Evolutionary conservation across 2,888 invertebrate genomes (phyloP).

Genomic region (Eupeodes luniger): DNA sequence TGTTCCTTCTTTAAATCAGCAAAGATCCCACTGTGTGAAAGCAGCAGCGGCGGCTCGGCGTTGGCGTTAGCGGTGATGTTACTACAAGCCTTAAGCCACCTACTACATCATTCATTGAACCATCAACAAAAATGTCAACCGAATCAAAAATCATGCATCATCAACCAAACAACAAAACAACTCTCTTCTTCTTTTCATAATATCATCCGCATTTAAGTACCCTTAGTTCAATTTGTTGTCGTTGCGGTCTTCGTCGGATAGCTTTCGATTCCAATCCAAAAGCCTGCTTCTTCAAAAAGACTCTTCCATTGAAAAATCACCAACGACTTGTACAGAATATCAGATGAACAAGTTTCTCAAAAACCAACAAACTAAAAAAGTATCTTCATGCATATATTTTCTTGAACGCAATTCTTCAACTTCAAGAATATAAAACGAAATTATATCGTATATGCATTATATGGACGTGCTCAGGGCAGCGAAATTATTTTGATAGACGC

Average conservation of each 20-base stretch:
- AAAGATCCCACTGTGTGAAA: conserved; percentile 10
- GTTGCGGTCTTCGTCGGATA: background rate
- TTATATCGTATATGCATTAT: too few species aligned
- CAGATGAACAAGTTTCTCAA: conserved; percentile 50
- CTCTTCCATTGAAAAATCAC: conserved; percentile 54
- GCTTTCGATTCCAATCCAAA: conserved; percentile 34
- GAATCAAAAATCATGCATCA: conserved; percentile 13
- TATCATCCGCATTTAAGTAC: background rate
- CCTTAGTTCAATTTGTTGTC: background rate
- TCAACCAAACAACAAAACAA: conserved; percentile 26
- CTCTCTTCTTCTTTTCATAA: conserved; percentile 4
- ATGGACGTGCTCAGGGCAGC: conserved; percentile 62
- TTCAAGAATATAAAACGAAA: background rate
- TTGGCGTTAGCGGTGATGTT: background rate
- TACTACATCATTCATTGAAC: conserved; percentile 59
- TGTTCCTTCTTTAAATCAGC: background rate
- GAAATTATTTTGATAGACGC: conserved; percentile 63
- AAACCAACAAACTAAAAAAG: background rate
- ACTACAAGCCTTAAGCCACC: conserved; percentile 15
- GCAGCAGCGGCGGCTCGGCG: too few species aligned
- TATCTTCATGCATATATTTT: conserved; percentile 55
- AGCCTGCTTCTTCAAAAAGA: conserved; percentile 10
- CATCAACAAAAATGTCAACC: conserved; percentile 42
- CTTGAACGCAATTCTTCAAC: conserved; percentile 43
- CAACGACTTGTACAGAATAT: conserved; percentile 52